These are phyloP conservation scores for Aphelinus certus DNA, from an alignment of 1,140 invertebrate species.

Conservation along the genomic window DNA sequence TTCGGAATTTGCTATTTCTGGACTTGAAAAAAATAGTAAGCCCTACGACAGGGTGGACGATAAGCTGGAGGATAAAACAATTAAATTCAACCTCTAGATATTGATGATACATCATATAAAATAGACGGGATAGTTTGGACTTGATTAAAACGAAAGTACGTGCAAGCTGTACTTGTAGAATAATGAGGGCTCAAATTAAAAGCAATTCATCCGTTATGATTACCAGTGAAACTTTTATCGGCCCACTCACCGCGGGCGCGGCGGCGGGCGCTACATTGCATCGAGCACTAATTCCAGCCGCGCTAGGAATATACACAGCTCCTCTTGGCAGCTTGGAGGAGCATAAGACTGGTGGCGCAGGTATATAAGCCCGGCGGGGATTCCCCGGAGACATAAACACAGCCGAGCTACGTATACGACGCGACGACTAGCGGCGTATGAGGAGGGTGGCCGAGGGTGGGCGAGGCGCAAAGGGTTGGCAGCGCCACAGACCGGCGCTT, in stretches of 20 bases:
- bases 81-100: too few species aligned
- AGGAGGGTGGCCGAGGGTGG: background rate
- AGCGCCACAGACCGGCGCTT: slow-evolving; percentile 50
- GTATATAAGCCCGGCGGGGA: slow-evolving; percentile 44
- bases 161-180: background rate
- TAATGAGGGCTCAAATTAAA: background rate
- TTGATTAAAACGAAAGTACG: background rate
- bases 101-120: too few species aligned
- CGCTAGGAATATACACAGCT: slow-evolving; percentile 30
- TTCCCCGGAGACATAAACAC: slow-evolving; percentile 56
- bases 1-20: too few species aligned
- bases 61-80: too few species aligned
- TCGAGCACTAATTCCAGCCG: slow-evolving; percentile 46
- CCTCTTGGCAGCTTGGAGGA: background rate
- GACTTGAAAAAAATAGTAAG: too few species aligned
- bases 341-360: slow-evolving; percentile 10
- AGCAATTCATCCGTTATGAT: background rate
- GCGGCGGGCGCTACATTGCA: slow-evolving; percentile 36
- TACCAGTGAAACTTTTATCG: slow-evolving; percentile 18
- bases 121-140: too few species aligned
- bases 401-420: slow-evolving; percentile 30
- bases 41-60: too few species aligned
- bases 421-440: slow-evolving; percentile 5
- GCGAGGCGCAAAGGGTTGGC: slow-evolving; percentile 46
- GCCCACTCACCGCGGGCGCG: background rate